These are phyloP conservation scores for Bergia puertoricense DNA, from an alignment of 92 coral and sea anemone genomes.

Conservation along the genomic window DNA sequence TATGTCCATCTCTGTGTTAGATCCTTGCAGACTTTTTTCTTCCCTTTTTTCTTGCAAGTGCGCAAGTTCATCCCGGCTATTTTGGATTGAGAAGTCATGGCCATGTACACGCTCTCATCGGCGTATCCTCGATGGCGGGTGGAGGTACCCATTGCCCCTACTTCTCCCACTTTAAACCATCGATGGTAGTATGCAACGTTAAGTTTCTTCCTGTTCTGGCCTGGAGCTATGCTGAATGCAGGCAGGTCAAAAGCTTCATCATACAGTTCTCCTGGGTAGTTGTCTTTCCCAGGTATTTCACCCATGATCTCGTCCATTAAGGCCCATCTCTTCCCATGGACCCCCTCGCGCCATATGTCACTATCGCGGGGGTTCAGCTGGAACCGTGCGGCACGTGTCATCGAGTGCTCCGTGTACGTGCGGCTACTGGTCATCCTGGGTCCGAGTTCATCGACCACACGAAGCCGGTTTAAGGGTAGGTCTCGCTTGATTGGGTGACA, in stretches of 20 bases:
- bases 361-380: conserved; percentile 65
- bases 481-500: conserved; percentile 68
- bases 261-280: conserved; percentile 66
- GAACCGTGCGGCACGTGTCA: conserved; percentile 68
- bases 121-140: conserved; percentile 82
- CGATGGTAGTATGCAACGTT: conserved; percentile 87
- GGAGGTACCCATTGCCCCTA: conserved; percentile 90
- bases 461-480: conserved; percentile 70
- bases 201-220: conserved; percentile 50
- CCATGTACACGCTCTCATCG: conserved; percentile 84
- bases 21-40: conserved; percentile 36
- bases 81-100: conserved; percentile 88
- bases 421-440: conserved; percentile 48
- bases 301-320: conserved; percentile 67
- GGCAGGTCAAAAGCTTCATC: conserved; percentile 77
- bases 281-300: conserved; percentile 89
- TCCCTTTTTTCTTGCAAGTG: conserved; percentile 49
- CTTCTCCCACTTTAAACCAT: conserved; percentile 73
- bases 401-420: conserved; percentile 44
- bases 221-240: conserved; percentile 70
- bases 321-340: conserved; percentile 39
- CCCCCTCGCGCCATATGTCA: conserved; percentile 55
- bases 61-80: conserved; percentile 78
- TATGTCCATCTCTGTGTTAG: conserved; percentile 72
- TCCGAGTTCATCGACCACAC: conserved; percentile 65